Conservation (phyloP, 2,113 vertebrate genomes). For the Myiagra hebetior region DNA sequence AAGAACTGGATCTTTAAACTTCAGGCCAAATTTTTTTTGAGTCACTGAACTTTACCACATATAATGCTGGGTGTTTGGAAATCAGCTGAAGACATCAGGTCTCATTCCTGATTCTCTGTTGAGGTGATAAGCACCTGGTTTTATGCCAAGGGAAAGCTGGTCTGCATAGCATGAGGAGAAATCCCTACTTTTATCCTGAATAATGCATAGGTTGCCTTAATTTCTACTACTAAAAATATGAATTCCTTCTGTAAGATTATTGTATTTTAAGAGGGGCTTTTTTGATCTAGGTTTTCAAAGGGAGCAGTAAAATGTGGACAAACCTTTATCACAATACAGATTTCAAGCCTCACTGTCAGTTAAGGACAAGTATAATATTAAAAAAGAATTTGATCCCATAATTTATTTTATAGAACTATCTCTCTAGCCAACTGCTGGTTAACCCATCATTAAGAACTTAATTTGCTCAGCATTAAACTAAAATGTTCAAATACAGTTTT, state of each 20-base stretch:
- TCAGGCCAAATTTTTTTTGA: background rate
- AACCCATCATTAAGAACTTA: background rate
- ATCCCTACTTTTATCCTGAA: background rate
- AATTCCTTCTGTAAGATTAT: background rate
- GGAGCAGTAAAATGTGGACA: background rate
- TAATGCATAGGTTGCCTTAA: background rate
- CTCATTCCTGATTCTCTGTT: background rate
- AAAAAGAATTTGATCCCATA: background rate
- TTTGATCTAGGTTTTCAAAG: background rate
- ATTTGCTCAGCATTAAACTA: background rate
- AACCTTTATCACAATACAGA: background rate
- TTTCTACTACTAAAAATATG: background rate
- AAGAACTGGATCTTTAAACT: background rate
- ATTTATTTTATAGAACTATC: background rate
- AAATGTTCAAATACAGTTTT: background rate
- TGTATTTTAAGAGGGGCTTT: background rate
- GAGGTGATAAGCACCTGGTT: background rate
- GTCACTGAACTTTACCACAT: background rate
- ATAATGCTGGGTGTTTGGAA: background rate
- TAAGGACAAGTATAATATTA: background rate
- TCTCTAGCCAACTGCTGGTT: background rate
- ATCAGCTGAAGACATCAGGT: background rate
- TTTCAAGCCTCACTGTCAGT: background rate
- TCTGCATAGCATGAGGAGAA: background rate
- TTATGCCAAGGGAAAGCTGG: background rate